phyloP scores from a whole-genome alignment of 1,140 invertebrate species.

The Reticulitermes speratus region DNA sequence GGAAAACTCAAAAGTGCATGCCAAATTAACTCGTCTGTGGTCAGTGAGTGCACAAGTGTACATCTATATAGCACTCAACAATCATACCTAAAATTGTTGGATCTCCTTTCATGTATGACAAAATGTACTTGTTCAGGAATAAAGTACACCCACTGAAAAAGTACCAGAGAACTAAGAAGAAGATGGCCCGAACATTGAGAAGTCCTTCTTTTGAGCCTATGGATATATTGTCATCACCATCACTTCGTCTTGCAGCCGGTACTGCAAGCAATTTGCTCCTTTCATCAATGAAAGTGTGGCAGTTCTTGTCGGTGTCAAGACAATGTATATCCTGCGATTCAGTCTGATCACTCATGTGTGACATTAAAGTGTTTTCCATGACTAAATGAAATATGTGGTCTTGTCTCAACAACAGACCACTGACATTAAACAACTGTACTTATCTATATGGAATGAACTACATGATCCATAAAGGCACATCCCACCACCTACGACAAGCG shows the following conservation, averaged over 20 bases:
- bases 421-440: neutral
- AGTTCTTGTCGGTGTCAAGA: conserved; percentile 3
- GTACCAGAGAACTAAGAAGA: conserved; percentile 74
- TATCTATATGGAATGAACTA: neutral
- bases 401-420: neutral
- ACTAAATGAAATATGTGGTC: neutral
- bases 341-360: neutral
- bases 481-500: neutral
- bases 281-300: neutral
- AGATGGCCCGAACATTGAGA: conserved; percentile 62
- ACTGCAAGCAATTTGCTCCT: conserved; percentile 15
- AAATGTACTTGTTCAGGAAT: conserved; percentile 82
- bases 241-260: neutral
- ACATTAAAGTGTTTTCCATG: neutral
- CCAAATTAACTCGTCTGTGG: neutral
- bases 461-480: neutral
- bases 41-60: too few species aligned
- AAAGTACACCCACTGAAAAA: conserved; percentile 76
- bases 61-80: conserved; percentile 19
- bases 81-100: conserved; percentile 71
- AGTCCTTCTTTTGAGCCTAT: conserved; percentile 51
- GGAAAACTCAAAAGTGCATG: neutral
- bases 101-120: conserved; percentile 75
- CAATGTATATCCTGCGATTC: neutral
- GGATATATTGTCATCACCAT: conserved; percentile 8